Evolutionary conservation across 1,140 invertebrate species (phyloP), one percentile per base, ranked within the genome.

Genomic region (Drosophila busckii): DNA sequence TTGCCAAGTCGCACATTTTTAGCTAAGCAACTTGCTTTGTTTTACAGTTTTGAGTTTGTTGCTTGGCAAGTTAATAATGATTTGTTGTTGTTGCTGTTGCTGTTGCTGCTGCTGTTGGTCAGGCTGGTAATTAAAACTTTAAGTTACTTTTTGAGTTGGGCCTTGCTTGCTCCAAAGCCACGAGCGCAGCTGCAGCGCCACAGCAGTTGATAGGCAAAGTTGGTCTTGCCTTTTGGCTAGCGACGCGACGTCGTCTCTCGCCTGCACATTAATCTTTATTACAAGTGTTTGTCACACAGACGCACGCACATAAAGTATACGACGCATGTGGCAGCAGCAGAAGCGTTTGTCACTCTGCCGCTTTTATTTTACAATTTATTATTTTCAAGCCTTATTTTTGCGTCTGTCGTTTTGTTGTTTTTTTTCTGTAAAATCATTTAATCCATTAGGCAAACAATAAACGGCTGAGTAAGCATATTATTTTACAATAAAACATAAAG

Each of bases 381-480:
- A 82, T 80, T 69, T 58, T 45, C 58, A 46, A 41, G 70, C 42
- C 42, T 46, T 69, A 49, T 58, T 53, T 65, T 1, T 17, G n/a
- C 9, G 3, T 42, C 7, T 3, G 3, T 41, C 54, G 37, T 32
- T 55, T 22, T 37, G 3, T 19, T 38, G n/a, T 29, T 25, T 28
- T n/a, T 19, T 28, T 69, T 70, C 62, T 82, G 75, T 66, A 83
- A 75, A 82, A 82, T 82, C 75, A 82, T 66, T 82, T 82, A 82
- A 82, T 82, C 75, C 75, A 82, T 82, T 82, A 82, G 75, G 76
- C 75, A 62, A 83, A 82, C 69, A 82, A 82, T 82, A 82, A 82
- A 82, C 61, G 76, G 75, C 75, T 82, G 75, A 82, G 75, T 82
- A 82, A 82, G 75, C 75, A 82, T 70, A 75, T 82, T 83, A 80